These are phyloP conservation scores for Thereva unica DNA, from an alignment of 2,888 invertebrate species.

Conservation along the genomic window DNA sequence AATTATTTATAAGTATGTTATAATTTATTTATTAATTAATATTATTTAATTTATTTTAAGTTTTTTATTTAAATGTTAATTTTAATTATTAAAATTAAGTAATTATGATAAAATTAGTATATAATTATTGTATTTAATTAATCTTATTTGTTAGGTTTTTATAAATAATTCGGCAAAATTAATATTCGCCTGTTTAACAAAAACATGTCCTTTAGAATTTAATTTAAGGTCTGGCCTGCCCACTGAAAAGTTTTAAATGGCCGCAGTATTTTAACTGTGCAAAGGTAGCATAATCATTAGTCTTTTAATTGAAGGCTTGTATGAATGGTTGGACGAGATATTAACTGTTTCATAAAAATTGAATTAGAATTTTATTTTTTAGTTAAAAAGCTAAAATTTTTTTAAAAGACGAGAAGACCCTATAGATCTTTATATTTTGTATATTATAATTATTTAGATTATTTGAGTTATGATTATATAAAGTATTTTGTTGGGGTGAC, in stretches of 20 bases:
- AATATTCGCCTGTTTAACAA: slow-evolving; percentile 75
- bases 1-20: slow-evolving; percentile 60
- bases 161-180: slow-evolving; percentile 68
- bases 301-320: slow-evolving; percentile 78
- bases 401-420: slow-evolving; percentile 78
- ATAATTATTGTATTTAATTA: slow-evolving; percentile 49
- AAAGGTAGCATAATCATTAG: slow-evolving; percentile 82
- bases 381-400: slow-evolving; percentile 69
- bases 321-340: slow-evolving; percentile 75
- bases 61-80: slow-evolving; percentile 57
- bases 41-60: slow-evolving; percentile 58
- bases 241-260: slow-evolving; percentile 72
- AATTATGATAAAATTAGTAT: slow-evolving; percentile 68
- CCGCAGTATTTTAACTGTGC: slow-evolving; percentile 79
- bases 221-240: slow-evolving; percentile 73
- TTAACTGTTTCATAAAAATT: slow-evolving; percentile 63
- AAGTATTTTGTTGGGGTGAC: slow-evolving; percentile 69
- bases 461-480: slow-evolving; percentile 40
- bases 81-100: slow-evolving; percentile 56
- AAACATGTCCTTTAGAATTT: slow-evolving; percentile 71
- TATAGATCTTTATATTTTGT: slow-evolving; percentile 68
- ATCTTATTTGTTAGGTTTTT: slow-evolving; percentile 55
- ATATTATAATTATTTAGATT: slow-evolving; percentile 48
- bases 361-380: slow-evolving; percentile 63
- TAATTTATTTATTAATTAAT: slow-evolving; percentile 60